Conservation (phyloP, 2,888 invertebrate species). For the Diplolepis rosae region DNA sequence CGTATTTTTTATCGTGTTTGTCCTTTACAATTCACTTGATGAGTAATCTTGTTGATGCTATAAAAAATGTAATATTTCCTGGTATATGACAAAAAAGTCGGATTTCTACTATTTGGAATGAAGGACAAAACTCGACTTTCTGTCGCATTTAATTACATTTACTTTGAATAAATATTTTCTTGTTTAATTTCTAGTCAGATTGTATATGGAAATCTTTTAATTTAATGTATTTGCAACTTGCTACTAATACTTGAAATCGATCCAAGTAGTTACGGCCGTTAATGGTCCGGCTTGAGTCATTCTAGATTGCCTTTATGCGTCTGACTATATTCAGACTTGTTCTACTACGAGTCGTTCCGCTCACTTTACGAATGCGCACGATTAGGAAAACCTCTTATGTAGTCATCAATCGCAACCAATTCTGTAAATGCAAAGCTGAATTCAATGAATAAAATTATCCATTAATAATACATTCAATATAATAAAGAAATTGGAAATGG, state of each 20-base stretch:
- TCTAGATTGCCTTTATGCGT: not conserved
- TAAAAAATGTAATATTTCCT: no score
- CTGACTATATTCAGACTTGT: conserved; percentile 15
- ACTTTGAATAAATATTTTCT: not conserved
- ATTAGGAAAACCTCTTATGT: no score
- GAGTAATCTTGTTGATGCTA: conserved; percentile 12
- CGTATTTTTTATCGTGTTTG: conserved; percentile 4
- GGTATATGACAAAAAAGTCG: no score
- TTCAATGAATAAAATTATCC: no score
- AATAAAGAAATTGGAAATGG: no score
- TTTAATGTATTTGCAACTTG: not conserved
- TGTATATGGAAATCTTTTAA: not conserved
- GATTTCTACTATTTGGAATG: no score
- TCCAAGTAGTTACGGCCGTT: not conserved
- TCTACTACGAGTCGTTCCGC: not conserved
- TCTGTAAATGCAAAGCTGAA: not conserved
- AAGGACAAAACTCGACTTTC: no score
- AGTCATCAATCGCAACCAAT: not conserved
- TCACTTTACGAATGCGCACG: not conserved
- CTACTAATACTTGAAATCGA: not conserved
- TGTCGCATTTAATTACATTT: no score
- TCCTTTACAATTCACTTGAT: conserved; percentile 4
- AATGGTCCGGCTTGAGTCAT: not conserved
- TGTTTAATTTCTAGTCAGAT: not conserved
- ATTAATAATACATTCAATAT: no score